Evolutionary conservation across 2,113 vertebrate genomes (phyloP).

Genomic region (Colaptes auratus): DNA sequence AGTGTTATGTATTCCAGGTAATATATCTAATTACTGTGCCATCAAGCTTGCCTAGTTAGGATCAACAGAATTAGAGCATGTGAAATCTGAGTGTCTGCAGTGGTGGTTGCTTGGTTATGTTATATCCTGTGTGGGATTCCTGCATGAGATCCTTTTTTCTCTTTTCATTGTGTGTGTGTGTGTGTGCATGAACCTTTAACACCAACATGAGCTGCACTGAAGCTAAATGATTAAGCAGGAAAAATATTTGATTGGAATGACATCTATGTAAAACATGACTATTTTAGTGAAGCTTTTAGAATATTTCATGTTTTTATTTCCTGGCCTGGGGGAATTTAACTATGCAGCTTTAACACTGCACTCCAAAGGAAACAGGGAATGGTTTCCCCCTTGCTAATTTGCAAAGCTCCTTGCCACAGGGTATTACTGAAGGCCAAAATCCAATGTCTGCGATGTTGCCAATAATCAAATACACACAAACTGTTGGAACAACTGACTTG

Average conservation of each 20-base stretch:
- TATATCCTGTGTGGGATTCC: constrained; percentile 4
- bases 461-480: constrained; percentile 3
- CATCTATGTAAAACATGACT: constrained; percentile 42
- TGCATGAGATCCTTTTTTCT: neutral
- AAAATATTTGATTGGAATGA: constrained; percentile 40
- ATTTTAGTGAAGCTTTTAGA: constrained; percentile 42
- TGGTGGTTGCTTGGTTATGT: neutral
- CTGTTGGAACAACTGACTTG: neutral
- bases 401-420: neutral
- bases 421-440: constrained; percentile 20
- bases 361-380: constrained; percentile 38
- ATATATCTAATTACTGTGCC: constrained; percentile 41
- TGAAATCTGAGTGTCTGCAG: neutral
- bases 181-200: neutral
- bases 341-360: constrained; percentile 15
- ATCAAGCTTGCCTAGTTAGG: constrained; percentile 42
- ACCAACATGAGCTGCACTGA: neutral
- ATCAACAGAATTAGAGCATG: constrained; percentile 34
- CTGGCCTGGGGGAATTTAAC: constrained; percentile 35
- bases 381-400: constrained; percentile 20
- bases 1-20: constrained; percentile 30
- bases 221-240: constrained; percentile 24
- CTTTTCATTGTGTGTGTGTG: neutral
- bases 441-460: neutral
- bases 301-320: constrained; percentile 61